phyloP scores from a whole-genome alignment of 1,140 invertebrate species.

The Gyrodactylus bullatarudis region DNA sequence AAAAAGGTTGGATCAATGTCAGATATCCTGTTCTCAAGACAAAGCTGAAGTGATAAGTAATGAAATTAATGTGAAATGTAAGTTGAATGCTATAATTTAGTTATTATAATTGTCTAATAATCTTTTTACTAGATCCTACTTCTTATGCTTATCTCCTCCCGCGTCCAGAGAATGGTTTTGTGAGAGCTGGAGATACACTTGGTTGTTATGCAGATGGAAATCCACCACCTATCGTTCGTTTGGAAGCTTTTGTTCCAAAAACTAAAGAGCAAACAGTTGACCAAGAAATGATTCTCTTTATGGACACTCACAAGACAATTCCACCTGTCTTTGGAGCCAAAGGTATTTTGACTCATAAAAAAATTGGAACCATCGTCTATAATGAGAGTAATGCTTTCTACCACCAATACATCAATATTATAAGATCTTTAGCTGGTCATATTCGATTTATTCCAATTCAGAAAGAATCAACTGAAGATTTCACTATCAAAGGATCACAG shows the following conservation, averaged over 20 bases:
- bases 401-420: background rate
- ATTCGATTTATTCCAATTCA: background rate
- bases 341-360: background rate
- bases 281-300: background rate
- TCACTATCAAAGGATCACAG: background rate
- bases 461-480: background rate
- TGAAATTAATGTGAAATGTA: background rate
- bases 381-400: background rate
- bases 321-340: background rate
- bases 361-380: background rate
- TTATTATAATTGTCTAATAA: background rate
- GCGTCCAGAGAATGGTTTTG: background rate
- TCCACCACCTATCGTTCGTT: background rate
- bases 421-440: background rate
- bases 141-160: background rate
- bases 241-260: background rate
- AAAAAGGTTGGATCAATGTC: background rate
- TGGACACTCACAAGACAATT: background rate
- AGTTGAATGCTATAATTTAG: background rate
- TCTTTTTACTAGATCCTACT: background rate
- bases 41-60: background rate
- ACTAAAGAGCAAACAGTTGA: background rate
- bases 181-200: background rate
- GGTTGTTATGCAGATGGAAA: background rate
- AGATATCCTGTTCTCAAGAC: background rate